A percentile compares a stretch with the other conserved stretches of the same genome.
These are phyloP conservation scores for Loriculus beryllinus DNA, from an alignment of 2,797 vertebrate genomes.

Conservation along the genomic window DNA sequence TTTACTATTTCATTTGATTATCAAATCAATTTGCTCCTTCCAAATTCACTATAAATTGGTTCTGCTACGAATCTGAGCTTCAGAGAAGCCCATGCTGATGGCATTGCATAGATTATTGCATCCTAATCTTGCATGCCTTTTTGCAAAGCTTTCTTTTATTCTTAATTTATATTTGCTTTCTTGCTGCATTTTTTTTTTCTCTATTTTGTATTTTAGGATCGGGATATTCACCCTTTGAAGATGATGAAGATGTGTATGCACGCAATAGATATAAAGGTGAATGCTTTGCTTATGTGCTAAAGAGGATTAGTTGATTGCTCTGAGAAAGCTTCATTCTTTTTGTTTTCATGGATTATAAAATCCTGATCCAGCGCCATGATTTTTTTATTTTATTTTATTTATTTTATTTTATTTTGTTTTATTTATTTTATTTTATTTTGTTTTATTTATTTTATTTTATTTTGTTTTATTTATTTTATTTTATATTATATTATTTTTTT, in stretches of 20 bases:
- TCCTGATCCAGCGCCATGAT: constrained; percentile 45
- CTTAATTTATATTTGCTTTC: constrained; percentile 62
- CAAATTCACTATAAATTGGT: constrained; percentile 58
- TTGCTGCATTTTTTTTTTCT: constrained; percentile 77
- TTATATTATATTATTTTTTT: too few species aligned
- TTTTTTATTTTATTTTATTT: not conserved
- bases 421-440: too few species aligned
- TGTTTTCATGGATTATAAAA: constrained; percentile 19
- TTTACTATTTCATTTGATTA: not conserved
- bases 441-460: too few species aligned
- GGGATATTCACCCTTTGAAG: constrained; percentile 88
- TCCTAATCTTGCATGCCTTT: constrained; percentile 71
- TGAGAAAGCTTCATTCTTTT: constrained; percentile 53
- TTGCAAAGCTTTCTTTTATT: constrained; percentile 55
- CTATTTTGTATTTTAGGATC: constrained; percentile 89
- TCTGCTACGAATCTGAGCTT: constrained; percentile 39
- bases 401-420: too few species aligned
- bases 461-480: too few species aligned
- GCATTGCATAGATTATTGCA: constrained; percentile 41
- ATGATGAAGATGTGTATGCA: constrained; percentile 90
- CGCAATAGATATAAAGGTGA: constrained; percentile 90
- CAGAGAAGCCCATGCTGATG: constrained; percentile 50
- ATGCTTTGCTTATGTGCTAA: constrained; percentile 77
- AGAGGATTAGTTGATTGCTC: constrained; percentile 59
- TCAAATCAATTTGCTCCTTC: not conserved